Evolutionary conservation across 2,888 invertebrate genomes (phyloP).

Genomic region (Bombylius major): DNA sequence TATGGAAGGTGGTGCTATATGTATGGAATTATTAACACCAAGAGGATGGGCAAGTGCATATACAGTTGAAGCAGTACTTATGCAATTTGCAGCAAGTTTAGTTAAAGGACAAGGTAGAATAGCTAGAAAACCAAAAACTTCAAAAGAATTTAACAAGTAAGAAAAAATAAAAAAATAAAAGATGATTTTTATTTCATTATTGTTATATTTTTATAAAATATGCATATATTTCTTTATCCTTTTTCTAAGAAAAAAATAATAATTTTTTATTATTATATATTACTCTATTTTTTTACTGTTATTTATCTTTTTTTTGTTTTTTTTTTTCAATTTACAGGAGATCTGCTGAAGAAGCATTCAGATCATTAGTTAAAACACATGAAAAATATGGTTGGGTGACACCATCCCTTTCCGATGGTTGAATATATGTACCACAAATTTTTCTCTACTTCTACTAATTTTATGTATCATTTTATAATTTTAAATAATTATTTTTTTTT

Average conservation of each 20-base stretch:
- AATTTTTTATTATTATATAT: background rate
- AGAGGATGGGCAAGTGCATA: conserved; percentile 81
- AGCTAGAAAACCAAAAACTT: conserved; percentile 61
- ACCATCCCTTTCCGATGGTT: conserved; percentile 74
- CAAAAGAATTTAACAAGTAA: conserved; percentile 58
- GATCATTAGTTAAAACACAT: conserved; percentile 76
- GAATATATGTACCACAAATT: conserved; percentile 28
- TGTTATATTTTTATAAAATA: too few relatives aligned
- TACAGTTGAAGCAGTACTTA: conserved; percentile 75
- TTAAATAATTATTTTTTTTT: background rate
- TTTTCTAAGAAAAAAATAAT: background rate
- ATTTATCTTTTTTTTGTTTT: background rate
- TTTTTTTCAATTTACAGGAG: conserved; percentile 34
- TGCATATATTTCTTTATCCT: too few relatives aligned
- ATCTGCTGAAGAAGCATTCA: conserved; percentile 78
- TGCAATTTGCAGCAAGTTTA: conserved; percentile 80
- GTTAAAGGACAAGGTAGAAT: conserved; percentile 80
- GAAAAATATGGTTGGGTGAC: conserved; percentile 89
- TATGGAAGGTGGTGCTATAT: conserved; percentile 83
- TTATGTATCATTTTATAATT: background rate
- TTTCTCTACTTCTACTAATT: background rate
- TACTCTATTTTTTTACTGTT: too few relatives aligned
- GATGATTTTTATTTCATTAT: background rate
- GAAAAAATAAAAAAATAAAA: background rate
- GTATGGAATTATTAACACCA: conserved; percentile 78